Percentiles rank a stretch among this genome's conserved stretches.
These are phyloP conservation scores for Acanthiza pusilla DNA, from an alignment of 2,797 vertebrate genomes.

Conservation along the genomic window DNA sequence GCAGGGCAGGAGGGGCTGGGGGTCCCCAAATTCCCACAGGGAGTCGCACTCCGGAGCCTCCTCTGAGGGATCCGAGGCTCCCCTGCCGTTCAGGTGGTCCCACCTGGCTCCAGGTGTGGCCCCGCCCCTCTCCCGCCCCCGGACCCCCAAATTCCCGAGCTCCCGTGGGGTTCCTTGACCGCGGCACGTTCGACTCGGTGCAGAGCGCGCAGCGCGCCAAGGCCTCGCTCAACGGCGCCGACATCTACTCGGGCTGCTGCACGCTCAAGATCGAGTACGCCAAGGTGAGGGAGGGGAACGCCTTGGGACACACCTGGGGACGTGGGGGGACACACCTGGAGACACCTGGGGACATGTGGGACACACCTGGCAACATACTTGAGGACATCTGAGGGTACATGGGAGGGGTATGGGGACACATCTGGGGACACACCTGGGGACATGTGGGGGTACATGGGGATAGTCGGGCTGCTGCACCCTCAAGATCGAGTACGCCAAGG, in stretches of 20 bases:
- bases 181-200: conserved; percentile 85
- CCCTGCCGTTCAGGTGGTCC: too few species aligned
- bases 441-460: too few species aligned
- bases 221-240: conserved; percentile 93
- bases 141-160: not conserved
- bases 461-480: too few species aligned
- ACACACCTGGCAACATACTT: not conserved
- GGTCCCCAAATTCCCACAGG: too few species aligned
- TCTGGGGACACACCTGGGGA: not conserved
- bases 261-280: conserved; percentile 97
- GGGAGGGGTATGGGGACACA: too few species aligned
- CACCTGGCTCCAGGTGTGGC: not conserved
- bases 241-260: conserved; percentile 97
- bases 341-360: not conserved
- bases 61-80: too few species aligned
- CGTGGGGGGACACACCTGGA: not conserved
- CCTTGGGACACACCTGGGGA: not conserved
- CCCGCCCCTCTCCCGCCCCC: not conserved
- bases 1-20: not conserved
- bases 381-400: too few species aligned
- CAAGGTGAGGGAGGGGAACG: conserved; percentile 78
- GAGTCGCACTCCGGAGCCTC: too few species aligned
- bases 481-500: too few species aligned
- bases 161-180: not conserved
- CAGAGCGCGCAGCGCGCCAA: conserved; percentile 96